Percentiles rank a stretch among this genome's conserved stretches.
Conservation (phyloP, 2,113 vertebrate genomes). For the Pseudois nayaur region DNA sequence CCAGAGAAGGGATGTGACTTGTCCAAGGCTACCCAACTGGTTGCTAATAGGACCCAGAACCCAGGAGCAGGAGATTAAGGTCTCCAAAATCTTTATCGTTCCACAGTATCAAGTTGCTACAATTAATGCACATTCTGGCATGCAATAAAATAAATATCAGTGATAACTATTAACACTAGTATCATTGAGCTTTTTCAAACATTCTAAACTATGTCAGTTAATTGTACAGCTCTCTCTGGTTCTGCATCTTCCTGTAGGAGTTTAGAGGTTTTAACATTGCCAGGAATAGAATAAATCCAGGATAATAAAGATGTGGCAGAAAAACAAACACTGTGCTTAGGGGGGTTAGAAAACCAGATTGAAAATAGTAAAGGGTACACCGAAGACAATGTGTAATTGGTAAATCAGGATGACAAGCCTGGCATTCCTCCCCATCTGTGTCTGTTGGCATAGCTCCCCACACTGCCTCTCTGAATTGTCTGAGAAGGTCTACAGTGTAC, state of each 20-base stretch:
- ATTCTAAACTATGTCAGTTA: constrained; percentile 46
- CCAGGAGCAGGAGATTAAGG: neutral
- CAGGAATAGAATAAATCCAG: constrained; percentile 63
- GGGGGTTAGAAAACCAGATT: constrained; percentile 57
- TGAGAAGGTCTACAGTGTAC: neutral
- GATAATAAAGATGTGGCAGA: constrained; percentile 67
- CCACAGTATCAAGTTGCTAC: neutral
- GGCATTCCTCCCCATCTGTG: constrained; percentile 49
- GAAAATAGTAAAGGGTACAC: constrained; percentile 41
- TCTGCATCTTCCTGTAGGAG: constrained; percentile 51
- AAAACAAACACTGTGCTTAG: constrained; percentile 59
- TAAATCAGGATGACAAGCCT: constrained; percentile 62
- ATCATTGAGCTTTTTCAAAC: constrained; percentile 47
- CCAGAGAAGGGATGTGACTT: neutral
- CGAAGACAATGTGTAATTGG: constrained; percentile 63
- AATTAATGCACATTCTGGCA: neutral
- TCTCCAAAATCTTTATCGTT: neutral
- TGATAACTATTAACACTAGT: neutral
- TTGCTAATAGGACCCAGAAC: neutral
- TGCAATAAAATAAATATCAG: constrained; percentile 37
- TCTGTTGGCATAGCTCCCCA: constrained; percentile 51
- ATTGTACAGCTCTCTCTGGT: constrained; percentile 60
- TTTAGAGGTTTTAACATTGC: constrained; percentile 64
- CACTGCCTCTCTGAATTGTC: neutral
- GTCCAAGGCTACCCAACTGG: neutral